A percentile compares a stretch with the other conserved stretches of the same genome.
Evolutionary conservation across 2,797 vertebrate genomes (phyloP).

Genomic region (Enteromius argenteus): DNA sequence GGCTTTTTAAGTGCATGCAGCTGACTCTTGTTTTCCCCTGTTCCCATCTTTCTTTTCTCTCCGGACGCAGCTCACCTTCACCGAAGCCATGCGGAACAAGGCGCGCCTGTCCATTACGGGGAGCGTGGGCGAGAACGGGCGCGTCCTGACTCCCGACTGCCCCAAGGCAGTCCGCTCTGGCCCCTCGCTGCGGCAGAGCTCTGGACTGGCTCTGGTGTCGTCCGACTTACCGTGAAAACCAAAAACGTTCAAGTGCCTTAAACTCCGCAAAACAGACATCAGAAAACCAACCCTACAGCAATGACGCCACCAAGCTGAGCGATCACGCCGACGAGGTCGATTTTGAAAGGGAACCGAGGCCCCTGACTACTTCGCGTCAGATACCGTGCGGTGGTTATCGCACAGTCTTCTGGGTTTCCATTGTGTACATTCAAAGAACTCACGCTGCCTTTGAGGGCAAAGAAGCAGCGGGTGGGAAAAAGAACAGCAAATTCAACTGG

Average conservation of each 20-base stretch:
- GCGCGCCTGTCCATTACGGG: constrained; percentile 98
- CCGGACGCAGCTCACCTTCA: constrained; percentile 91
- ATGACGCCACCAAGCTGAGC: constrained; percentile 61
- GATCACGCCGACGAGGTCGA: constrained; percentile 23
- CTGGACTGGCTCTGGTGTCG: constrained; percentile 97
- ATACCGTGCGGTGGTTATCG: constrained; percentile 42
- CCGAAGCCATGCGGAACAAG: constrained; percentile 99
- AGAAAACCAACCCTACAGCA: constrained; percentile 59
- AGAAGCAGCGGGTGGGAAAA: constrained; percentile 67
- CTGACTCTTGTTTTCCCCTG: constrained; percentile 74
- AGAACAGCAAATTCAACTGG: constrained; percentile 74
- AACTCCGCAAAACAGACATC: constrained; percentile 54
- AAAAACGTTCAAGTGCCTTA: constrained; percentile 98
- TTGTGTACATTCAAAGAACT: constrained; percentile 44
- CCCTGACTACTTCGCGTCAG: constrained; percentile 28
- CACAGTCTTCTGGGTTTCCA: constrained; percentile 46
- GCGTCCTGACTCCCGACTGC: constrained; percentile 96
- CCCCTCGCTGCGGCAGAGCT: constrained; percentile 94
- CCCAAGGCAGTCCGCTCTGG: constrained; percentile 96
- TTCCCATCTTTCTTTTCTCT: constrained; percentile 57
- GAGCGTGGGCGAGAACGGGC: constrained; percentile 97
- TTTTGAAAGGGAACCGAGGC: constrained; percentile 27
- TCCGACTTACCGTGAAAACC: constrained; percentile 99
- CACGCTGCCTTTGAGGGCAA: constrained; percentile 32
- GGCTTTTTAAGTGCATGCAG: constrained; percentile 75